Evolutionary conservation across 2,113 vertebrate species (phyloP).

Genomic region (Todiramphus saurophagus): DNA sequence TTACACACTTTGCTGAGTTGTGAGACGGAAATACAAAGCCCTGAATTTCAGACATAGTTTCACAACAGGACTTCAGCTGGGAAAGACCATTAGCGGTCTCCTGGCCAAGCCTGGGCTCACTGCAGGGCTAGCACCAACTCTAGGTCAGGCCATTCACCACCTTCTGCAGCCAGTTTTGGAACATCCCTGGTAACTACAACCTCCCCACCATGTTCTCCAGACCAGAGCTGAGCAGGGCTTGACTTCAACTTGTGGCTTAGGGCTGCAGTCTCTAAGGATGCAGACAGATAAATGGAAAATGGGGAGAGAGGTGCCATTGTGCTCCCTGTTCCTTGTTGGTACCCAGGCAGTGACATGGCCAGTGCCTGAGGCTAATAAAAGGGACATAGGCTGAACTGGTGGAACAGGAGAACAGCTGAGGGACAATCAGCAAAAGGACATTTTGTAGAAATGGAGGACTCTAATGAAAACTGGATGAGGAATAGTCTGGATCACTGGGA

Average conservation of each 20-base stretch:
- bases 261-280: neutral
- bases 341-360: neutral
- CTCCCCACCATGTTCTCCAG: neutral
- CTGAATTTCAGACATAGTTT: neutral
- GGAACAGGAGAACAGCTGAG: neutral
- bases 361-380: neutral
- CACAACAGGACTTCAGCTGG: neutral
- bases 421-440: neutral
- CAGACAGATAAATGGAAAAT: neutral
- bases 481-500: neutral
- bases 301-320: neutral
- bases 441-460: neutral
- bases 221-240: neutral
- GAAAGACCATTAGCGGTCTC: slow-evolving; percentile 11
- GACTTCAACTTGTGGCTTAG: neutral
- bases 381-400: neutral
- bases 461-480: neutral
- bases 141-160: neutral
- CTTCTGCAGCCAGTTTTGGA: neutral
- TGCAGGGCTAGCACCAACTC: neutral
- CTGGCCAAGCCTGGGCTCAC: neutral
- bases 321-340: neutral
- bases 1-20: neutral
- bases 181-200: neutral
- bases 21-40: fast-evolving